Evolutionary conservation across 2,888 invertebrate genomes (phyloP).

Genomic region (Suillia variegata): DNA sequence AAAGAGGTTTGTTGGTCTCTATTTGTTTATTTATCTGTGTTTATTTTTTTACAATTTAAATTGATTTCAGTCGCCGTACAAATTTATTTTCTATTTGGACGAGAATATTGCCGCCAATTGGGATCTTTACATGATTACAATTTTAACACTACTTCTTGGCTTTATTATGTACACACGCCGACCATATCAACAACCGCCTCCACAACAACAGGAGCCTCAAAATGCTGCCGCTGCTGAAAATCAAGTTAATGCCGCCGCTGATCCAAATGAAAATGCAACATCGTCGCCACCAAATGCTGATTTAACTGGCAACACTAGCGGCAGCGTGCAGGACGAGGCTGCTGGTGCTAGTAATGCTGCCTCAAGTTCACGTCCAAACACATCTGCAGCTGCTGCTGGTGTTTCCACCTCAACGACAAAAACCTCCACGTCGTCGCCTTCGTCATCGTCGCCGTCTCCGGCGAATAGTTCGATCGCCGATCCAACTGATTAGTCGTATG

Average conservation of each 20-base stretch:
- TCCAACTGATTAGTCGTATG: constrained; percentile 49
- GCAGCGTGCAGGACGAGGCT: not conserved
- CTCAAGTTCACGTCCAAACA: constrained; percentile 9
- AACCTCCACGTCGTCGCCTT: constrained; percentile 25
- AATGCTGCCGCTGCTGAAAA: constrained; percentile 30
- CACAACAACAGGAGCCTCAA: constrained; percentile 28
- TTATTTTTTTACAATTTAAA: constrained; percentile 6
- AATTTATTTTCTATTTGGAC: constrained; percentile 70
- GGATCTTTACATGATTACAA: constrained; percentile 91
- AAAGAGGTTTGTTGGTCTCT: too few species aligned
- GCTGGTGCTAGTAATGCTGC: constrained; percentile 22
- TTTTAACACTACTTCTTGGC: constrained; percentile 80
- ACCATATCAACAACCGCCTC: constrained; percentile 60
- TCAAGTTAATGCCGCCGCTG: not conserved
- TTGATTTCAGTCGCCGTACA: constrained; percentile 66
- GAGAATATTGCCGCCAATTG: constrained; percentile 83
- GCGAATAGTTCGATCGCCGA: constrained; percentile 43
- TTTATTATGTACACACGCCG: constrained; percentile 80
- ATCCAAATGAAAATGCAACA: not conserved
- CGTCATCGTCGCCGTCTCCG: constrained; percentile 31
- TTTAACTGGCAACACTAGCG: constrained; percentile 1
- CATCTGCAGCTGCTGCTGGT: constrained; percentile 32
- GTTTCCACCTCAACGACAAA: constrained; percentile 52
- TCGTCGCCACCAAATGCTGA: not conserved
- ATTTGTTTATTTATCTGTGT: not conserved